Percentiles rank a stretch among this genome's conserved stretches.
Conservation (phyloP, 1,140 invertebrate species). For the Battus philenor region DNA sequence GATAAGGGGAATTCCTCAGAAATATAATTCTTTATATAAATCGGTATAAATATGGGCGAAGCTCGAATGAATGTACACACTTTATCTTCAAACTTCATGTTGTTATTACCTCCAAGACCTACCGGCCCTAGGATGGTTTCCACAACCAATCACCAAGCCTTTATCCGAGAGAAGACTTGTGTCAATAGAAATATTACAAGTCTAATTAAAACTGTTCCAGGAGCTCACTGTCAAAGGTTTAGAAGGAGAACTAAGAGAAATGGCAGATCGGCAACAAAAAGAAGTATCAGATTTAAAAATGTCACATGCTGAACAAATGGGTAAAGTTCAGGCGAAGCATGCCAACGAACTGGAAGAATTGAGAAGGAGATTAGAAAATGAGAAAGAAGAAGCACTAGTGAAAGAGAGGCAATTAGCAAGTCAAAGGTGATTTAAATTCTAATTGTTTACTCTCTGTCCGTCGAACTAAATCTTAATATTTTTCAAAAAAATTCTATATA, state of each 20-base stretch:
- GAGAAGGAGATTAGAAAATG: conserved; percentile 43
- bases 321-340: conserved; percentile 42
- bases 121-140: neutral
- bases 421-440: conserved; percentile 36
- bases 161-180: neutral
- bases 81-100: no score
- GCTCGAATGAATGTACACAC: no score
- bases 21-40: no score
- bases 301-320: conserved; percentile 53
- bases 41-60: no score
- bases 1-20: no score
- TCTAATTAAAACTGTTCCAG: conserved; percentile 29
- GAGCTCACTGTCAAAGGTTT: conserved; percentile 71
- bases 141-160: neutral
- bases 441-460: no score
- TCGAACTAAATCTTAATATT: no score
- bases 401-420: conserved; percentile 61
- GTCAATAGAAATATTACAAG: neutral
- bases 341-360: conserved; percentile 49
- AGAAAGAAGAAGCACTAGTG: conserved; percentile 53
- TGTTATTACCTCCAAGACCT: no score
- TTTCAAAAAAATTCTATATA: no score
- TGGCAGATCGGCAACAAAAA: conserved; percentile 67
- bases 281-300: conserved; percentile 62
- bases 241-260: conserved; percentile 66